Conservation (phyloP, 2,888 invertebrate species). For the Diarsia dahlii region DNA sequence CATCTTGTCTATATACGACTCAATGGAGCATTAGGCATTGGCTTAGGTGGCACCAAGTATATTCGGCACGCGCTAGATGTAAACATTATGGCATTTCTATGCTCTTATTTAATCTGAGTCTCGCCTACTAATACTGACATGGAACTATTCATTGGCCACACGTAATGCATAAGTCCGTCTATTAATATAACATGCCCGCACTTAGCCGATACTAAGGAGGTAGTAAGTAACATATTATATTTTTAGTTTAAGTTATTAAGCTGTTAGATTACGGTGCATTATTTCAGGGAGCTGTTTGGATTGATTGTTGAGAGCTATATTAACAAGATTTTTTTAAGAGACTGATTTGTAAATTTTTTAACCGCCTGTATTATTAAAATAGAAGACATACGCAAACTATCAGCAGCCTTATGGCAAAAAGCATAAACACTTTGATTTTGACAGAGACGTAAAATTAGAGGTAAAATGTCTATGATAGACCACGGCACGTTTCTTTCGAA, state of each 20-base stretch:
- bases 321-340: too few species aligned
- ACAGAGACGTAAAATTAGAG: not conserved
- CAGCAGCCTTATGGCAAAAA: not conserved
- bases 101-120: constrained; percentile 19
- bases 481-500: not conserved
- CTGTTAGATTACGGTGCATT: constrained; percentile 45
- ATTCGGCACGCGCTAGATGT: not conserved
- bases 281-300: constrained; percentile 25
- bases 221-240: constrained; percentile 46
- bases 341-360: too few species aligned
- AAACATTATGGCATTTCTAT: not conserved
- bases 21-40: not conserved
- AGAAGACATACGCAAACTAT: not conserved
- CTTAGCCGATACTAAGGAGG: constrained; percentile 49
- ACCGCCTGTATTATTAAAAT: not conserved
- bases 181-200: constrained; percentile 58
- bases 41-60: not conserved
- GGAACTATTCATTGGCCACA: constrained; percentile 33
- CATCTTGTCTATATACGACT: not conserved
- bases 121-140: constrained; percentile 38
- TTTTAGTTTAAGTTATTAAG: constrained; percentile 58
- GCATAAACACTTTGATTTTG: not conserved
- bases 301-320: not conserved
- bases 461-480: not conserved
- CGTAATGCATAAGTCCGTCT: constrained; percentile 38